Percentiles rank a stretch among this genome's conserved stretches.
phyloP scores from a whole-genome alignment of 1,140 invertebrate genomes.

The Ceratina japonica region DNA sequence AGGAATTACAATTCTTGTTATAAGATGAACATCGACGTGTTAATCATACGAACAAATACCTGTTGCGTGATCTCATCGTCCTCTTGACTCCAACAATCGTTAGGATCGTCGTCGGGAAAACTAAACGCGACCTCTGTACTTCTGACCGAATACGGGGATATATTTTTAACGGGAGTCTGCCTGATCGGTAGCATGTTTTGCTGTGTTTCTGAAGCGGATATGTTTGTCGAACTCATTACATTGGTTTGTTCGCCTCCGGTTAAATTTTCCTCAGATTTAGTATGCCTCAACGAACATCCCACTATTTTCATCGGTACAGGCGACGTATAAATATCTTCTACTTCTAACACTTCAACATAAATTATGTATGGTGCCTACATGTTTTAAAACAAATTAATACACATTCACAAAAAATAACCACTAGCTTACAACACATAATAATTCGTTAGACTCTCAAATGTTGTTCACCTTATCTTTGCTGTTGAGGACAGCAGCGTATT shows the following conservation, averaged over 20 bases:
- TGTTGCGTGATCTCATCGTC: constrained; percentile 94
- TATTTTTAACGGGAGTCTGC: constrained; percentile 73
- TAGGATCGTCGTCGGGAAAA: constrained; percentile 82
- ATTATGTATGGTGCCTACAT: constrained; percentile 96
- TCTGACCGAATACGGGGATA: constrained; percentile 62
- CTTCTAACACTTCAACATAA: constrained; percentile 97
- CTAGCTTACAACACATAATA: background rate
- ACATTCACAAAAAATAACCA: background rate
- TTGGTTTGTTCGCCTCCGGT: constrained; percentile 78
- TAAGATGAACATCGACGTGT: background rate
- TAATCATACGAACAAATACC: constrained; percentile 72
- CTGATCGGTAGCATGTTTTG: constrained; percentile 64
- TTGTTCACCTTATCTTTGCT: constrained; percentile 95
- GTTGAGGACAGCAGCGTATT: constrained; percentile 97
- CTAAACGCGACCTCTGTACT: constrained; percentile 74
- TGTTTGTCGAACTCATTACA: constrained; percentile 66
- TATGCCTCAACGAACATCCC: constrained; percentile 90
- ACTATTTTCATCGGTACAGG: constrained; percentile 89
- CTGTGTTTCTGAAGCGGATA: constrained; percentile 65
- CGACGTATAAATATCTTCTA: constrained; percentile 90
- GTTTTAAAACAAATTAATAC: constrained; percentile 26
- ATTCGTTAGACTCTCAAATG: background rate
- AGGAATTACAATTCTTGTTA: background rate
- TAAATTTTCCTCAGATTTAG: constrained; percentile 96
- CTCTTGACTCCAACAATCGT: constrained; percentile 94